These are phyloP conservation scores for Sepioteuthis lessoniana DNA, from an alignment of 2,888 invertebrate genomes.

Conservation along the genomic window DNA sequence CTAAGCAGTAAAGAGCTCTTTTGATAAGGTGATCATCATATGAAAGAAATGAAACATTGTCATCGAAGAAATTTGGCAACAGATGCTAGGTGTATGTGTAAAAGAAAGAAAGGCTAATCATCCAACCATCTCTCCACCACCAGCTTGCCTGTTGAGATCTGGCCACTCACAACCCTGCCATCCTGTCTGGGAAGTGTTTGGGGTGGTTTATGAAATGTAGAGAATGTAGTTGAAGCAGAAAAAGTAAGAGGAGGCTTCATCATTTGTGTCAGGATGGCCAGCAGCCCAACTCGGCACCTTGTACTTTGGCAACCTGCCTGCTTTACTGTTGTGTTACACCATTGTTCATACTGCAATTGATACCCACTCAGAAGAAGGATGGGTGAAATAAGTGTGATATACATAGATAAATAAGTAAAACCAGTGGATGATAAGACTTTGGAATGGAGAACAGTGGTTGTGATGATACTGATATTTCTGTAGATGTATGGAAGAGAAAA, in stretches of 20 bases:
- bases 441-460: neutral
- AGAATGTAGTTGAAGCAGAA: neutral
- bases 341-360: neutral
- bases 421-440: neutral
- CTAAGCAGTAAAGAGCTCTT: neutral
- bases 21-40: neutral
- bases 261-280: slow-evolving; percentile 9
- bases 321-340: slow-evolving; percentile 2
- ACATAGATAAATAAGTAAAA: neutral
- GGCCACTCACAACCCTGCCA: neutral
- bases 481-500: neutral
- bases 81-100: neutral
- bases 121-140: neutral
- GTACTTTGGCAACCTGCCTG: neutral
- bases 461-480: neutral
- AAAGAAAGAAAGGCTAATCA: neutral
- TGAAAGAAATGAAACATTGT: neutral
- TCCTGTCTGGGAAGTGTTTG: neutral
- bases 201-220: neutral
- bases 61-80: neutral
- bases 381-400: neutral
- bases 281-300: slow-evolving; percentile 20
- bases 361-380: neutral
- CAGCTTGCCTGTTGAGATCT: neutral
- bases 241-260: neutral